These are phyloP conservation scores for Phasianus colchicus DNA, from an alignment of 2,113 vertebrate genomes.

Conservation along the genomic window DNA sequence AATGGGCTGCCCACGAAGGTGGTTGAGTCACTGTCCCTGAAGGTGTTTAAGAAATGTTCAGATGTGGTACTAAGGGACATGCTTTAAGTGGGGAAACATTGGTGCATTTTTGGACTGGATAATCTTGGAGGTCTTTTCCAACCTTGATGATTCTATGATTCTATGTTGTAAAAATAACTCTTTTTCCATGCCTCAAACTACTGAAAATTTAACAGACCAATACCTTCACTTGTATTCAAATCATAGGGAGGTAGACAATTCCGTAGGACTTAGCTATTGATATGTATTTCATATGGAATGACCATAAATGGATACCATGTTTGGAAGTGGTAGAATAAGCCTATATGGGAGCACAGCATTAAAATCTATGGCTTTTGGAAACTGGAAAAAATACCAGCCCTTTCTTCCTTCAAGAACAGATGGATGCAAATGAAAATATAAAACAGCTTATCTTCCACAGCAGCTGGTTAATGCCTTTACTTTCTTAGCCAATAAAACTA, in stretches of 20 bases:
- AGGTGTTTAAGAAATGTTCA: too few species aligned
- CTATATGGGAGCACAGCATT: not conserved
- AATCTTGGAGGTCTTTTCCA: too few species aligned
- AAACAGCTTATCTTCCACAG: not conserved
- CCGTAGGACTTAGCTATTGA: not conserved
- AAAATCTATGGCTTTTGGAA: not conserved
- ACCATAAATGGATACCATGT: not conserved
- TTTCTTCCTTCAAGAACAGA: not conserved
- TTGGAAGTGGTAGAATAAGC: not conserved
- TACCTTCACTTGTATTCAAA: not conserved
- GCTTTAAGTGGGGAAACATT: too few species aligned
- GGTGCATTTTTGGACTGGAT: too few species aligned
- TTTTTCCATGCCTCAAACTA: not conserved
- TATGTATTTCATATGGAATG: not conserved
- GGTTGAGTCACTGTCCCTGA: too few species aligned
- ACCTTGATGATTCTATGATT: too few species aligned
- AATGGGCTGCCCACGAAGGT: too few species aligned
- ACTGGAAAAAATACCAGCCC: not conserved
- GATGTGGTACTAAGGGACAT: too few species aligned
- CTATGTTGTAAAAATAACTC: not conserved
- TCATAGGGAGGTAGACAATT: not conserved
- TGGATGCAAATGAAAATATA: not conserved
- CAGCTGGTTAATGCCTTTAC: conserved; percentile 11
- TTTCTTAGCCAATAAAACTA: conserved; percentile 18
- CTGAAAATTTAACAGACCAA: not conserved